Evolutionary conservation across 2,888 invertebrate species (phyloP), one percentile per base, ranked within the genome.

Genomic region (Plebejus melissa): DNA sequence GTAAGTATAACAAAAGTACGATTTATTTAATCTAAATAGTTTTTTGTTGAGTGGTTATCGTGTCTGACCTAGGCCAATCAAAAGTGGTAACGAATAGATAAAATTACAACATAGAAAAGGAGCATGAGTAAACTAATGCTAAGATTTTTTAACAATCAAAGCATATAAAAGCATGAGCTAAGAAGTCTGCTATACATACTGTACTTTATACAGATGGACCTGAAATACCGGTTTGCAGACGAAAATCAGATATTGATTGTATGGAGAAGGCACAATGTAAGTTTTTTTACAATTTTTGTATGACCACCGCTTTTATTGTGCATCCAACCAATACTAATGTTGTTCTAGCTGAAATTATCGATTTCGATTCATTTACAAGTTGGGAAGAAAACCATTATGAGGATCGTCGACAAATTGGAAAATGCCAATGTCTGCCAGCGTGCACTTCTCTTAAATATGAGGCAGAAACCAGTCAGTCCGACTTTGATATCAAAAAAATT

Each of bases 1-100:
- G 84, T 83, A 77, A 82, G 82, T 77, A 22, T 32, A 36, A 91
- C n/a, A 50, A 13, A 13, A 22, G 7, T 6, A n/a, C 7, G 22
- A 1, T n/a, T 54, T 32, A 32, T 2, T 32, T 32, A 32, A 32
- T 32, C 32, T 32, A 32, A 32, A 32, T 32, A 32, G 32, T 32
- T 32, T 32, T 32, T 32, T 32, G 32, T 32, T 32, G 32, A 2
- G 32, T 32, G 2, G 32, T 32, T 32, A 32, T 32, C 32, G 32
- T 32, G 32, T 32, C 32, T 32, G 32, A 32, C 32, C 1, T 32
- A 32, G 2, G 32, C 32, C 32, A 32, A 32, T 32, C 32, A 32
- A 32, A 32, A 32, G 32, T 32, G 32, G 2, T 32, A 32, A 2
- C 32, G 32, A 32, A 32, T 32, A 32, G 32, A 32, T 32, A 32